Evolutionary conservation across 2,797 vertebrate genomes (phyloP).

Genomic region (Parotocinclus haroldoi): DNA sequence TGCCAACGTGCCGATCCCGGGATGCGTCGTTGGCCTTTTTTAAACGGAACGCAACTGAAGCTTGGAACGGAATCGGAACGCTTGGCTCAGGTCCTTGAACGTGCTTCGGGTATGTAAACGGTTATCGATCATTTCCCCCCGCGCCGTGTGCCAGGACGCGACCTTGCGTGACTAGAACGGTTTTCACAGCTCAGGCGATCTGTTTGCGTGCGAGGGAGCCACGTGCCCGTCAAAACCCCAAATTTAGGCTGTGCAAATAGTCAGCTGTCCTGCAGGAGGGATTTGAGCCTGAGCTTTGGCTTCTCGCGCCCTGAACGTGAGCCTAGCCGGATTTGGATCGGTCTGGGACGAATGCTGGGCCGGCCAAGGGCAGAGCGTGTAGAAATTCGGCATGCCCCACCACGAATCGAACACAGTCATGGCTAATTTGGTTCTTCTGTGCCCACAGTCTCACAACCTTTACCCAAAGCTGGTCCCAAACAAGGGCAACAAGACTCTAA

Average conservation of each 20-base stretch:
- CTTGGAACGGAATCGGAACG: neutral
- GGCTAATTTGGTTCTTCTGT: too few relatives aligned
- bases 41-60: neutral
- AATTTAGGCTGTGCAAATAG: slow-evolving; percentile 73
- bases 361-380: too few relatives aligned
- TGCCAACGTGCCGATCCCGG: too few relatives aligned
- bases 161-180: slow-evolving; percentile 1
- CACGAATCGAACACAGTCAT: too few relatives aligned
- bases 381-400: too few relatives aligned
- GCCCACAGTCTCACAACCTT: too few relatives aligned
- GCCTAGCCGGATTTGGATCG: neutral
- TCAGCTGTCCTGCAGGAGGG: slow-evolving; percentile 73
- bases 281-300: slow-evolving; percentile 49
- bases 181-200: neutral
- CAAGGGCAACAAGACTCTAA: too few relatives aligned
- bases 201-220: slow-evolving; percentile 10
- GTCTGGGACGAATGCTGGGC: too few relatives aligned
- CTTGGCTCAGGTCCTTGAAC: slow-evolving; percentile 1
- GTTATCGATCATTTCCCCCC: neutral
- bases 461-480: too few relatives aligned
- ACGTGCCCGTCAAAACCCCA: slow-evolving; percentile 43
- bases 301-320: neutral
- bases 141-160: neutral
- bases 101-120: neutral
- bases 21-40: neutral